Conservation (phyloP, 1,140 invertebrate genomes). For the Scylla paramamosain region DNA sequence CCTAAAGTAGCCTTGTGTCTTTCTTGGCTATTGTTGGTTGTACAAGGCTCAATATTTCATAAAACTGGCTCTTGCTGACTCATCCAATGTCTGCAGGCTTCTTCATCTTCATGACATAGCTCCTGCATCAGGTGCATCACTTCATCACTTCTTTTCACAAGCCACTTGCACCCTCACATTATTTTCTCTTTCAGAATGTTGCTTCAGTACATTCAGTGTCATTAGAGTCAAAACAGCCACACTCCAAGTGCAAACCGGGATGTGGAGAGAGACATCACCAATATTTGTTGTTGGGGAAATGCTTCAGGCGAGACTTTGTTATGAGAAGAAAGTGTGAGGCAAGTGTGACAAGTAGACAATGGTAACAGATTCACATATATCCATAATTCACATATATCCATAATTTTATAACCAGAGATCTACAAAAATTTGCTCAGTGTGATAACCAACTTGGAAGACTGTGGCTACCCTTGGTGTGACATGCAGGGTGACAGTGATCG, state of each 20-base stretch:
- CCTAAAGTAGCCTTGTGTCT: too few species aligned
- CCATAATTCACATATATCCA: neutral
- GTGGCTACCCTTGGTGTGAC: too few species aligned
- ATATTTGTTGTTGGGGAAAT: neutral
- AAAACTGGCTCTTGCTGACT: too few species aligned
- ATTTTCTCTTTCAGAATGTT: neutral
- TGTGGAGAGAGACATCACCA: neutral
- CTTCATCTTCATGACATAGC: too few species aligned
- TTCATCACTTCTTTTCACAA: too few species aligned
- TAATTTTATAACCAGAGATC: neutral
- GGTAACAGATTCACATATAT: neutral
- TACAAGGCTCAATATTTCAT: too few species aligned
- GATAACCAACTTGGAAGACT: neutral
- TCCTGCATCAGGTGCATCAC: too few species aligned
- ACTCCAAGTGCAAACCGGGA: neutral
- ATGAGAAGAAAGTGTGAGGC: neutral
- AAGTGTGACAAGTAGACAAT: neutral
- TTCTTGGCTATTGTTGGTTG: too few species aligned
- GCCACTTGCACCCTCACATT: neutral
- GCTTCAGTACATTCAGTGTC: neutral
- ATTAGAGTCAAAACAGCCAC: neutral
- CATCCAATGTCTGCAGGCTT: too few species aligned
- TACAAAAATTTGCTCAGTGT: neutral
- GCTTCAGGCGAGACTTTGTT: neutral
- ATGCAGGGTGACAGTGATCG: neutral